Percentiles rank a stretch among this genome's conserved stretches.
Evolutionary conservation across 2,888 invertebrate genomes (phyloP).

Genomic region (Tridacna crocea): DNA sequence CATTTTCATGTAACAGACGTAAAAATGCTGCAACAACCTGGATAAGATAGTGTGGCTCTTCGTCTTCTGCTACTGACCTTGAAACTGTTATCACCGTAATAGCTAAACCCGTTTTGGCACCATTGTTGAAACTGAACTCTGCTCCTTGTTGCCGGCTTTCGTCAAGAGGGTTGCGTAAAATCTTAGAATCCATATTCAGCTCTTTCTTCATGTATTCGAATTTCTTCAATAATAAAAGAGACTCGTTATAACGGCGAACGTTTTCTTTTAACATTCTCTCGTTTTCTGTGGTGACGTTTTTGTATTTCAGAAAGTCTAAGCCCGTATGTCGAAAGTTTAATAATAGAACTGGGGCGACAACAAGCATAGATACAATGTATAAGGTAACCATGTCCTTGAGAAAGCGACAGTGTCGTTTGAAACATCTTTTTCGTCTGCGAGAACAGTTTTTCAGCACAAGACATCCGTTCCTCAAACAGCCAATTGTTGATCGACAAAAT

Average conservation of each 20-base stretch:
- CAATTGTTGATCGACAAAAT: too few relatives aligned
- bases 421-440: neutral
- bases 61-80: constrained; percentile 65
- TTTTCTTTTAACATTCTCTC: constrained; percentile 54
- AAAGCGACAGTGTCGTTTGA: constrained; percentile 5
- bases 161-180: neutral
- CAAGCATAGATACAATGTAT: constrained; percentile 59
- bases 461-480: too few relatives aligned
- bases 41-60: constrained; percentile 75
- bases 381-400: constrained; percentile 24
- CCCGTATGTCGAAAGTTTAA: constrained; percentile 52
- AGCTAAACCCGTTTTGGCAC: constrained; percentile 54
- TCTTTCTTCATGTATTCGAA: neutral
- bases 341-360: constrained; percentile 62
- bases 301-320: constrained; percentile 46
- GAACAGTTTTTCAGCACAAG: neutral
- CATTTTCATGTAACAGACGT: constrained; percentile 48
- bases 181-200: neutral
- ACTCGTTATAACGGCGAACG: constrained; percentile 51
- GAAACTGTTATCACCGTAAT: constrained; percentile 76
- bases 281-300: constrained; percentile 44
- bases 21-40: constrained; percentile 71
- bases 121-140: neutral
- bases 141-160: neutral
- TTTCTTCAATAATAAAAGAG: constrained; percentile 36